Base-by-base conservation (phyloP, 2,113 vertebrate genomes). In the Tragulus kanchil region DNA sequence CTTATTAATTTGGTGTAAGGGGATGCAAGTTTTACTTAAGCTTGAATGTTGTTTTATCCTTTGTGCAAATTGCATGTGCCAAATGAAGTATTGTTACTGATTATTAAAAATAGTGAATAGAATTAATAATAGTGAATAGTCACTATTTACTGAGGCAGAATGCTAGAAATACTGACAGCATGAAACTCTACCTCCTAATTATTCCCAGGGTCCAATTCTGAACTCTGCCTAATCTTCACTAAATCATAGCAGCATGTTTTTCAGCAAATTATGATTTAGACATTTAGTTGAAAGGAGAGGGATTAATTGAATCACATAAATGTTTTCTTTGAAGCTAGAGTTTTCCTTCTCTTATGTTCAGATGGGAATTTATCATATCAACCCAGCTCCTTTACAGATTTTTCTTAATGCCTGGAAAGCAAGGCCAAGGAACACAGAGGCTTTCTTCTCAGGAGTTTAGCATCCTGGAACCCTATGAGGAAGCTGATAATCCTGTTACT, bases 121-220 rank as follows among this genome's bases (percentile, higher is more conserved):
- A 95, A 83, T 45, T 71, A 71, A 71, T 71, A 98, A 98, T 95
- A 96, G 89, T 89, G 90, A 98, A 92, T 98, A 97, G 89, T 95
- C 97, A 97, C 92, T 94, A 90, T 97, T 98, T 97, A 97, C 93
- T 96, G 96, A 93, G 94, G 36, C 69, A 64, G 78, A 98, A 96
- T 93, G 82, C 62, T 92, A 95, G 96, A 97, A 98, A 98, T 97
- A 96, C 96, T 96, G 96, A 97, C 84, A 98, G 78, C 90, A 97
- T 97, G 98, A 98, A 98, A 96, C 86, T 89, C 93, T 97, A 97
- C 85, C 84, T 97, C 97, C 0, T 98, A 97, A 98, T 98, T 98
- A 98, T 93, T 98, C 93, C 95, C 64, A 95, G 87, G 64, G 92
- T 95, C 94, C 92, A 95, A 94, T 98, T 98, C 97, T 97, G 93